Base-by-base conservation (phyloP, 2,888 invertebrate species). In the Hypomecis atomaria region DNA sequence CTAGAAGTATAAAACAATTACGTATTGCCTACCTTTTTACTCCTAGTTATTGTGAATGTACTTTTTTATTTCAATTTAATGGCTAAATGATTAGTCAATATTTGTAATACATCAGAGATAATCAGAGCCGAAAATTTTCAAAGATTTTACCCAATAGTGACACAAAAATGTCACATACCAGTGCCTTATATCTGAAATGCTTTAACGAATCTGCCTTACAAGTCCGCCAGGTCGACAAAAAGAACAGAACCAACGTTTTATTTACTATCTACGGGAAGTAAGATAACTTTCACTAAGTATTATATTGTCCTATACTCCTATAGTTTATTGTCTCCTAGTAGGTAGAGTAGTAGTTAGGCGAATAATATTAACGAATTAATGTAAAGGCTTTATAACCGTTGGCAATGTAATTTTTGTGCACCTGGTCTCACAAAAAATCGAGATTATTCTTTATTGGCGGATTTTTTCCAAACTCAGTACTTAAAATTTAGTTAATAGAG, bases 171-270 rank as follows among this genome's bases (percentile, higher is more conserved):
- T 69, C 50, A 61, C 23, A 59, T 62, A 65, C 33, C 45, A 71
- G 76, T 77, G 70, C 70, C 70, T 75, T 65, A 73, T 69, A 58
- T 71, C 62, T 71, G 62, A 56, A 75, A 59, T 77, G 78, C 78
- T 78, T 82, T 78, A 79, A 44, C 52, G 40, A 50, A 52, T 53
- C 57, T 58, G 60, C 65, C 60, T 65, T 61, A 61, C n/a, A 57
- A 90, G 89, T 84, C 84, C 82, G 82, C 90, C 92, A 92, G 92
- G 92, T 90, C 86, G 81, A 79, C 88, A 90, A 92, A 91, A 90
- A 84, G 86, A 88, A 85, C 88, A 87, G 78, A 86, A 88, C 90
- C 90, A 91, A 91, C 91, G 87, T 78, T 75, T 72, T 70, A 75
- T 75, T 70, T 70, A 75, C 68, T 66, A 61, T 67, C 65, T 68